phyloP scores from a whole-genome alignment of 1,140 invertebrate species.

The Pentalonia nigronervosa region DNA sequence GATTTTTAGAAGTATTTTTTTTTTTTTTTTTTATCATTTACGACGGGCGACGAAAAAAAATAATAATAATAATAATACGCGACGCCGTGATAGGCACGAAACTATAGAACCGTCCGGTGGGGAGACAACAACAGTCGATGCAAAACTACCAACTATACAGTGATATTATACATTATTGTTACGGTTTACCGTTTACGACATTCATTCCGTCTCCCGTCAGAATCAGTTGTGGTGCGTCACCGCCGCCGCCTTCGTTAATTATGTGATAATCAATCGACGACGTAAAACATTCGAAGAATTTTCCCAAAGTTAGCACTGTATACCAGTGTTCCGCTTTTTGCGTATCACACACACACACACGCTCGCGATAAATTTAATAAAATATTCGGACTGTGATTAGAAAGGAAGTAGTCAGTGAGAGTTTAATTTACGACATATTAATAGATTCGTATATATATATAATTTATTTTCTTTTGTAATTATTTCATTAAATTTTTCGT shows the following conservation, averaged over 20 bases:
- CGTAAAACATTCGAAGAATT: constrained; percentile 37
- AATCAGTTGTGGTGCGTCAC: constrained; percentile 21
- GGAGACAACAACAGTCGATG: not conserved
- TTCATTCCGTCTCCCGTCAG: not conserved
- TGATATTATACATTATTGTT: not conserved
- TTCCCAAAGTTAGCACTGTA: constrained; percentile 17
- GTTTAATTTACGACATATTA: not conserved
- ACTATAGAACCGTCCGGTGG: not conserved
- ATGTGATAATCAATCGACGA: constrained; percentile 47
- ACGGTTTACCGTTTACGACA: not conserved
- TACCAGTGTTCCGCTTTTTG: constrained; percentile 26
- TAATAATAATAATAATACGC: not conserved
- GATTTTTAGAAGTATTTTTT: not conserved
- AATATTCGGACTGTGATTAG: not conserved
- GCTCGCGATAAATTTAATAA: not conserved
- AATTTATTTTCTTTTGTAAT: not conserved
- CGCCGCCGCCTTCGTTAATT: constrained; percentile 21
- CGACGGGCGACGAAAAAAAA: not conserved
- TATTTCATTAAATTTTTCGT: not conserved
- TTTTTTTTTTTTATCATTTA: not conserved
- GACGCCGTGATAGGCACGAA: not conserved
- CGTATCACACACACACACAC: not conserved
- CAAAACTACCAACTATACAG: constrained; percentile 4
- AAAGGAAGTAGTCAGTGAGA: not conserved
- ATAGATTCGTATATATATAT: not conserved